Evolutionary conservation across 2,888 invertebrate species (phyloP), one percentile per base, ranked within the genome.

Genomic region (Campopleginae sp.): DNA sequence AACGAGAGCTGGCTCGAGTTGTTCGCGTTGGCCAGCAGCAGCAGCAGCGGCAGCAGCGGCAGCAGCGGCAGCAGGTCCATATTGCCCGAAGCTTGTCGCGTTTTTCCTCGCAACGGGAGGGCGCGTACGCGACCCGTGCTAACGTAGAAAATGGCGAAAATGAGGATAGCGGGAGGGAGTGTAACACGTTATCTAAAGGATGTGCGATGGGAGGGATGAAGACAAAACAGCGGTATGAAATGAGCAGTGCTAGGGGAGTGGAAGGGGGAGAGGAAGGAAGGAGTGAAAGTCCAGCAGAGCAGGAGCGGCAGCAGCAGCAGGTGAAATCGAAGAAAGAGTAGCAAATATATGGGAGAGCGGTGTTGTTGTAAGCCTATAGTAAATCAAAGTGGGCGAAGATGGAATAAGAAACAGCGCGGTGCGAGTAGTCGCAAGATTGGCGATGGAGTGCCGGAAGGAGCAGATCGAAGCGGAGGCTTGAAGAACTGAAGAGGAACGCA

Each of bases 141-240:
- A 51, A 84, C 79, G 66, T 65, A 81, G 77, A 61, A 76, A 51
- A 31, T 82, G 79, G 72, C 71, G 85, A 79, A 70, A 80, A 78
- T 70, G 75, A 78, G 31, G 76, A 66, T 51, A 68, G 46, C 46
- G 38, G 33, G 51, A n/a, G 70, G 27, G 8, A n/a, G 61, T 38
- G 61, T 38, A 10, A 38, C 38, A 38, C 38, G 38, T 38, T 38
- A 33, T 31, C 38, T 0, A 42, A 31, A 42, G 10, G 42, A 6
- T 8, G 19, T 42, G 65, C 8, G 19, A 31, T 14, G 46, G 61
- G 66, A 58, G 71, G 38, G 77, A 38, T 17, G 42, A 63, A 74
- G n/a, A 44, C n/a, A 58, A 42, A 42, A 33, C 44, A 33, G 66
- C 31, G 58, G n/a, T n/a, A n/a, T n/a, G n/a, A n/a, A n/a, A n/a